Evolutionary conservation across 2,113 vertebrate genomes (phyloP).

Genomic region (Macquaria australasica): DNA sequence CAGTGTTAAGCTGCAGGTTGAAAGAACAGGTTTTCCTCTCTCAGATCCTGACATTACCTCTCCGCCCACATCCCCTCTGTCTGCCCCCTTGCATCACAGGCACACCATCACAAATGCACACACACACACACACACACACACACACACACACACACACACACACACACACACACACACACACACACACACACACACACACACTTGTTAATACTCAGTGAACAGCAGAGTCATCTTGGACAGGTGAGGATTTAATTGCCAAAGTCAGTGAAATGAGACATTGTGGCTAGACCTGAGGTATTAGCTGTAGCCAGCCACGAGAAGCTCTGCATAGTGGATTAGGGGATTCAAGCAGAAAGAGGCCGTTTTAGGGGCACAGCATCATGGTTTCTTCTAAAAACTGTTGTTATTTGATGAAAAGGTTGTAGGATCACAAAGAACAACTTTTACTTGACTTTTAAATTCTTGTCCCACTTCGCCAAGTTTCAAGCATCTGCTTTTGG

Average conservation of each 20-base stretch:
- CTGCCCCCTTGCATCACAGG: slow-evolving; percentile 42
- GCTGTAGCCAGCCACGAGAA: slow-evolving; percentile 14
- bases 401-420: slow-evolving; percentile 51
- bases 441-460: slow-evolving; percentile 48
- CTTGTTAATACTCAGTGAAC: slow-evolving; percentile 34
- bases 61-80: slow-evolving; percentile 34
- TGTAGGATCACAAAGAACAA: slow-evolving; percentile 45
- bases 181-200: not conserved
- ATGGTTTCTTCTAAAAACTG: slow-evolving; percentile 33
- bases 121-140: too few relatives aligned
- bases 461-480: slow-evolving; percentile 39
- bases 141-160: not conserved
- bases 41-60: slow-evolving; percentile 42
- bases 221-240: slow-evolving; percentile 52
- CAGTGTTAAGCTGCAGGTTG: slow-evolving; percentile 48
- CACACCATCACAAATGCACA: not conserved
- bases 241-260: slow-evolving; percentile 74
- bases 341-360: slow-evolving; percentile 40
- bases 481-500: slow-evolving; percentile 47
- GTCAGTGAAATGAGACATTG: slow-evolving; percentile 60
- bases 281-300: slow-evolving; percentile 52
- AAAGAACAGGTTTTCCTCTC: slow-evolving; percentile 44
- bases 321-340: slow-evolving; percentile 54
- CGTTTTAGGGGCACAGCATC: slow-evolving; percentile 6
- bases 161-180: not conserved